A percentile compares a stretch with the other conserved stretches of the same genome.
phyloP scores from a whole-genome alignment of 2,113 vertebrate genomes.

The Urocitellus parryii region DNA sequence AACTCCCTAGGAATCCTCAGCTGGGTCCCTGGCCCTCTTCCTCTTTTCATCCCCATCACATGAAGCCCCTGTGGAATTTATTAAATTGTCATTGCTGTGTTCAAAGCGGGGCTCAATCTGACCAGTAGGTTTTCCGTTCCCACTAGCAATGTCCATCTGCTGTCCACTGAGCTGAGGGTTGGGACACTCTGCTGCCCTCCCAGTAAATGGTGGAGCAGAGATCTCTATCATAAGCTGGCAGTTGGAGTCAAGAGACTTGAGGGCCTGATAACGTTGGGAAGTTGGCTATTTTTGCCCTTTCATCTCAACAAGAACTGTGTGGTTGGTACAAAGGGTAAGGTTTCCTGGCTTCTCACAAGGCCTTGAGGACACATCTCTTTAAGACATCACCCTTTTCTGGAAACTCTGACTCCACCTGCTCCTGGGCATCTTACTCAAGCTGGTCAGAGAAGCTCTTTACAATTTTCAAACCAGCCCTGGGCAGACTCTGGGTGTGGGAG shows the following conservation, averaged over 20 bases:
- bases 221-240: background rate
- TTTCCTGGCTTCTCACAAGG: background rate
- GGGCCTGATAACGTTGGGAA: background rate
- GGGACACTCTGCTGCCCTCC: background rate
- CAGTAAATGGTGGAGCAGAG: background rate
- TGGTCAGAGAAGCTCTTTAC: background rate
- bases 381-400: background rate
- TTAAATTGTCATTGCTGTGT: background rate
- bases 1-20: background rate
- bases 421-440: background rate
- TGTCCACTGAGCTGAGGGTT: background rate
- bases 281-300: background rate
- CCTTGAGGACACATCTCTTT: background rate
- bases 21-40: background rate
- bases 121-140: background rate
- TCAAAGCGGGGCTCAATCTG: constrained; percentile 59
- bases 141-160: background rate
- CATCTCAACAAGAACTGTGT: background rate
- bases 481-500: background rate
- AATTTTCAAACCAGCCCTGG: background rate
- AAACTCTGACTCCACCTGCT: background rate
- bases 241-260: background rate
- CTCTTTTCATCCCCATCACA: background rate
- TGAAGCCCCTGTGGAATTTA: background rate
- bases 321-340: background rate